phyloP scores from a whole-genome alignment of 2,888 invertebrate genomes.

The Hololepta plana region DNA sequence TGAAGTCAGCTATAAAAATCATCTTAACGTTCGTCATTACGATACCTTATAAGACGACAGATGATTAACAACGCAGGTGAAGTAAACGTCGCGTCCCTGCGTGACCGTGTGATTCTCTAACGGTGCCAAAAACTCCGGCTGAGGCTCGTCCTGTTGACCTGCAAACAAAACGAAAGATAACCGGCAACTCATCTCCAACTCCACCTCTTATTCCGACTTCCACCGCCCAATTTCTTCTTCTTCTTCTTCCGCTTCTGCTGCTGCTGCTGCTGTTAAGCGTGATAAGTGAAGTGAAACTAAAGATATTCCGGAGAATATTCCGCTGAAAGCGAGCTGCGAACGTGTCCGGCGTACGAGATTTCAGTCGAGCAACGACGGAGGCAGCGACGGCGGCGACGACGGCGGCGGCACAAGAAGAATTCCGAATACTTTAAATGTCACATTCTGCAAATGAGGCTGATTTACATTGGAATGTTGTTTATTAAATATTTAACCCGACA shows the following conservation, averaged over 20 bases:
- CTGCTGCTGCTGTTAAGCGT: slow-evolving; percentile 14
- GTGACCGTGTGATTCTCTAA: slow-evolving; percentile 75
- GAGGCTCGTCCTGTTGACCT: slow-evolving; percentile 54
- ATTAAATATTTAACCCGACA: slow-evolving; percentile 24
- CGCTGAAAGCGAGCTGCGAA: slow-evolving; percentile 22
- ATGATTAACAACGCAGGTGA: slow-evolving; percentile 83
- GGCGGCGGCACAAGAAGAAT: slow-evolving; percentile 16
- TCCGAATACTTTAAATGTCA: slow-evolving; percentile 25
- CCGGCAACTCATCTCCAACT: not conserved
- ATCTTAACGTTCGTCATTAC: too few relatives aligned
- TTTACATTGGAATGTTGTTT: slow-evolving; percentile 26
- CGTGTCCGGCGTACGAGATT: slow-evolving; percentile 25
- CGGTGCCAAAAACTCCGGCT: slow-evolving; percentile 69
- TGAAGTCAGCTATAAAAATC: slow-evolving; percentile 17
- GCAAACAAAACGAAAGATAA: slow-evolving; percentile 12
- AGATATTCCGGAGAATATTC: slow-evolving; percentile 26
- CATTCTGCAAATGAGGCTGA: slow-evolving; percentile 23
- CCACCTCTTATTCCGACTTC: too few relatives aligned
- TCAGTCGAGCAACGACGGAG: slow-evolving; percentile 5
- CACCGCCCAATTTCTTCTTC: not conserved
- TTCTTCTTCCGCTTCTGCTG: slow-evolving; percentile 1
- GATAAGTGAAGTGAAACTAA: slow-evolving; percentile 27
- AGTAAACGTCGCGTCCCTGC: slow-evolving; percentile 72
- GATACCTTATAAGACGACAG: slow-evolving; percentile 76
- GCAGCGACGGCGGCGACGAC: slow-evolving; percentile 3